These are phyloP conservation scores for Apomyelois bistriatella DNA, from an alignment of 2,888 invertebrate species.

Conservation along the genomic window DNA sequence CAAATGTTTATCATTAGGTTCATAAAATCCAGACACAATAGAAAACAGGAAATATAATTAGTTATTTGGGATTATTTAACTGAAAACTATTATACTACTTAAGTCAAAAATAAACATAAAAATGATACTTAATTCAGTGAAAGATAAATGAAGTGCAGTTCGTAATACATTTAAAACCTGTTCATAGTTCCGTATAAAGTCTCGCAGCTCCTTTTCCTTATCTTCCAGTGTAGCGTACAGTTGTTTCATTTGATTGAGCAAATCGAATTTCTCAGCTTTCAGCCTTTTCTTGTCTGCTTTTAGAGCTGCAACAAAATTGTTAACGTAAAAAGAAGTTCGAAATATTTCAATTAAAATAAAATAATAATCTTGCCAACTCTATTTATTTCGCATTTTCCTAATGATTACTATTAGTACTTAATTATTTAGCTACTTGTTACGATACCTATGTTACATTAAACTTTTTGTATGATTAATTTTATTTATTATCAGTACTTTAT, in stretches of 20 bases:
- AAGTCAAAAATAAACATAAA: neutral
- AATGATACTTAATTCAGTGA: neutral
- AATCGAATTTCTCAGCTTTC: slow-evolving; percentile 95
- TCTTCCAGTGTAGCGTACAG: slow-evolving; percentile 95
- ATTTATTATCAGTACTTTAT: no score
- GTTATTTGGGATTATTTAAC: no score
- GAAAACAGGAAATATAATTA: no score
- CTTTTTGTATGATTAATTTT: no score
- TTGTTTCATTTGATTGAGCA: slow-evolving; percentile 96
- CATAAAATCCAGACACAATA: no score
- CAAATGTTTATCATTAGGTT: no score
- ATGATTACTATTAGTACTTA: no score
- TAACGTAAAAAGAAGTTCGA: neutral
- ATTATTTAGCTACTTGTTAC: no score
- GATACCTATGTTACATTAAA: no score
- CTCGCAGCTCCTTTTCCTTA: slow-evolving; percentile 95
- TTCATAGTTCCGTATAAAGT: slow-evolving; percentile 96
- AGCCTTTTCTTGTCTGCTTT: slow-evolving; percentile 94
- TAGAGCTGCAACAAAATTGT: slow-evolving; percentile 80
- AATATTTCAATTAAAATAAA: neutral
- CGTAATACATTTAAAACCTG: slow-evolving; percentile 76
- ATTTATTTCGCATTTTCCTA: neutral
- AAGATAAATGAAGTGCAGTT: neutral
- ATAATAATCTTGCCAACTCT: neutral
- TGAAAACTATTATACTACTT: neutral